These are phyloP conservation scores for Chelonia mydas DNA, from an alignment of 2,797 vertebrate species.

Conservation along the genomic window DNA sequence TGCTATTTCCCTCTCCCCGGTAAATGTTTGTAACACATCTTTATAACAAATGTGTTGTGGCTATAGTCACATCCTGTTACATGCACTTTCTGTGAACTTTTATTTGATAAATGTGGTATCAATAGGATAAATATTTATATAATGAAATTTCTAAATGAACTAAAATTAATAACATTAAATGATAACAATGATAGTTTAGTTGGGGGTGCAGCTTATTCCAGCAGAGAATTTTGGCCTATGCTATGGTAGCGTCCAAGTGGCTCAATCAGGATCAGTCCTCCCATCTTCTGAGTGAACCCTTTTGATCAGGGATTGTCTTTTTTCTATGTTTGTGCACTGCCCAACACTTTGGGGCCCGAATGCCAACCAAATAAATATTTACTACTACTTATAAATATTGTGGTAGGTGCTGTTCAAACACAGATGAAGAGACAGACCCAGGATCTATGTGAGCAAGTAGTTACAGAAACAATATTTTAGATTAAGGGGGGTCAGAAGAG, in stretches of 20 bases:
- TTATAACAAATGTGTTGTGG: background rate
- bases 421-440: too few relatives aligned
- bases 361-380: too few relatives aligned
- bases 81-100: background rate
- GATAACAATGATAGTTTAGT: too few relatives aligned
- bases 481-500: too few relatives aligned
- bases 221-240: background rate
- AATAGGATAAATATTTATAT: background rate
- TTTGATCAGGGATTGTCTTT: too few relatives aligned
- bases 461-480: too few relatives aligned
- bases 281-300: background rate
- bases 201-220: background rate
- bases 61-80: background rate
- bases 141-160: background rate
- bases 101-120: background rate
- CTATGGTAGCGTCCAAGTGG: background rate
- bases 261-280: background rate
- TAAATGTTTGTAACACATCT: background rate
- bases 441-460: too few relatives aligned
- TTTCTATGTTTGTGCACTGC: too few relatives aligned
- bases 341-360: too few relatives aligned
- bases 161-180: background rate
- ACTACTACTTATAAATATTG: too few relatives aligned
- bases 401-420: too few relatives aligned
- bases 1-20: rapidly evolving